These are phyloP conservation scores for Zaprionus gabonicus DNA, from an alignment of 1,140 invertebrate genomes.

Conservation along the genomic window DNA sequence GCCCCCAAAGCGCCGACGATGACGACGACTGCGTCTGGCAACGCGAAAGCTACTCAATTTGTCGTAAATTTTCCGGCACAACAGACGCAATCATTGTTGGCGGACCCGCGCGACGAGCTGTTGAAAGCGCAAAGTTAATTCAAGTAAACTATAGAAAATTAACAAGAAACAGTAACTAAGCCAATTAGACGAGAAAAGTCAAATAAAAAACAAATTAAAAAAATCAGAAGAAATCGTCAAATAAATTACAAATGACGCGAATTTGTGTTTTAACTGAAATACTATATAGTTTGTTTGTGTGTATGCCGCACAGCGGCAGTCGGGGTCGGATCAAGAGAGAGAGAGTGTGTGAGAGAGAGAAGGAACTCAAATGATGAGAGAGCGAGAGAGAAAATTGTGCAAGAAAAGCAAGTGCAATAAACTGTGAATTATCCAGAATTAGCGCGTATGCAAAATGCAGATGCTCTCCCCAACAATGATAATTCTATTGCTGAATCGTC, in stretches of 20 bases:
- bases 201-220: not conserved
- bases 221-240: not conserved
- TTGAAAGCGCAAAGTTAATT: constrained; percentile 45
- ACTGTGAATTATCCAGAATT: constrained; percentile 80
- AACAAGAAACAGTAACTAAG: constrained; percentile 22
- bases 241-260: not conserved
- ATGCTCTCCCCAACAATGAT: constrained; percentile 32
- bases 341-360: not conserved
- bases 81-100: constrained; percentile 78
- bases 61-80: constrained; percentile 84
- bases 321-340: constrained; percentile 3
- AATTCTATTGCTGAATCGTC: constrained; percentile 76
- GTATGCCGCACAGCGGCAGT: constrained; percentile 17
- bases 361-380: constrained; percentile 10
- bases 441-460: constrained; percentile 53
- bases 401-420: constrained; percentile 80
- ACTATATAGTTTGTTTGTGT: constrained; percentile 14
- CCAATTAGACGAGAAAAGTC: constrained; percentile 34
- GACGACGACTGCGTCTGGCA: constrained; percentile 55
- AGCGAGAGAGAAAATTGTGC: constrained; percentile 57
- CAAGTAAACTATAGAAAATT: constrained; percentile 40
- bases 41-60: constrained; percentile 76
- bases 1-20: constrained; percentile 25
- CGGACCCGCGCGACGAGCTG: constrained; percentile 58
- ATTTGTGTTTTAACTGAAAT: not conserved